phyloP scores from a whole-genome alignment of 2,113 vertebrate genomes.

The Conger conger region DNA sequence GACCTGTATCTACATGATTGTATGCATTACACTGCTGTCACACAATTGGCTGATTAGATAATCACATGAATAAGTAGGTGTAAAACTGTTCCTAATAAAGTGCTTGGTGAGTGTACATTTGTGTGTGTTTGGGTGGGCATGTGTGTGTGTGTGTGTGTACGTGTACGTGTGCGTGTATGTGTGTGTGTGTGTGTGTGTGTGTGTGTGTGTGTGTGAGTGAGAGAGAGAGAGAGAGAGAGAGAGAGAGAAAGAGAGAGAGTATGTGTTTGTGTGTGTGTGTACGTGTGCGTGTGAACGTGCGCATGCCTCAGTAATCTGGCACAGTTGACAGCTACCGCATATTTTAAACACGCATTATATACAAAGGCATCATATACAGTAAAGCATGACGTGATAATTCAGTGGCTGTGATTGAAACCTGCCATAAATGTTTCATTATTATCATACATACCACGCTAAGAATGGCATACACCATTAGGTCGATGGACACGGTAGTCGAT shows the following conservation, averaged over 20 bases:
- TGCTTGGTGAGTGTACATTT: conserved; percentile 15
- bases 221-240: too few species aligned
- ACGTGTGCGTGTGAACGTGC: background rate
- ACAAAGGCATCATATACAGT: conserved; percentile 24
- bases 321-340: too few species aligned
- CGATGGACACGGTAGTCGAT: conserved; percentile 82
- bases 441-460: conserved; percentile 84
- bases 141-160: conserved; percentile 35
- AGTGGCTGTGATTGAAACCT: background rate
- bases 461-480: conserved; percentile 95
- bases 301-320: too few species aligned
- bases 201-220: conserved; percentile 26
- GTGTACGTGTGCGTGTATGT: conserved; percentile 31
- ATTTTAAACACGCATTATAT: background rate
- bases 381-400: background rate
- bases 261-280: conserved; percentile 26
- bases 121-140: background rate
- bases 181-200: conserved; percentile 51
- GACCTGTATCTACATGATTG: too few species aligned
- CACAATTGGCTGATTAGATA: too few species aligned
- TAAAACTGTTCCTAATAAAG: too few species aligned
- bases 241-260: too few species aligned
- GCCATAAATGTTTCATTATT: background rate
- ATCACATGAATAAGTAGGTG: too few species aligned
- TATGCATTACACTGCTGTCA: too few species aligned